Conservation (phyloP, 2,797 vertebrate species). For the Gymnodraco acuticeps region DNA sequence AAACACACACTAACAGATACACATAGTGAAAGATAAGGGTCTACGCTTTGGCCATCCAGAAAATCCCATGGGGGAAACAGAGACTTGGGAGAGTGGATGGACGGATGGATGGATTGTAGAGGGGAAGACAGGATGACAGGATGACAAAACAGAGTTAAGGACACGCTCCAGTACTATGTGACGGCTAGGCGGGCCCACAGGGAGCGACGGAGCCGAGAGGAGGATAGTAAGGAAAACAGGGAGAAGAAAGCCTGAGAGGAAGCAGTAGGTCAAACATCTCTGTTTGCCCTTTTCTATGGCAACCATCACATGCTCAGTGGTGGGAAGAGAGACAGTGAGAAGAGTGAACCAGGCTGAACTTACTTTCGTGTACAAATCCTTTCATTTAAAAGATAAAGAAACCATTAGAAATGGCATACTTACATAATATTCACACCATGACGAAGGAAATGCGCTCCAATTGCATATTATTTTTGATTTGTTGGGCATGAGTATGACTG, state of each 20-base stretch:
- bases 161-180: constrained; percentile 77
- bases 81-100: constrained; percentile 46
- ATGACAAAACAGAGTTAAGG: constrained; percentile 80
- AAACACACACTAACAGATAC: constrained; percentile 38
- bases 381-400: constrained; percentile 12
- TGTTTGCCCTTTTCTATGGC: constrained; percentile 36
- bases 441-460: not conserved
- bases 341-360: constrained; percentile 27
- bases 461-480: not conserved
- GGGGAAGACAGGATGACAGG: constrained; percentile 75
- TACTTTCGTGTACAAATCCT: not conserved
- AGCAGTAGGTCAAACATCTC: constrained; percentile 71
- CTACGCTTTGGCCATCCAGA: constrained; percentile 66
- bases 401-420: not conserved
- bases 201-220: constrained; percentile 53
- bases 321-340: constrained; percentile 40
- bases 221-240: constrained; percentile 37
- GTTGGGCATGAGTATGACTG: no score
- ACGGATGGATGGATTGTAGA: constrained; percentile 58
- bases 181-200: constrained; percentile 68
- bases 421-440: not conserved
- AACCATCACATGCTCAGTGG: constrained; percentile 55
- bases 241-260: constrained; percentile 37
- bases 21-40: constrained; percentile 51
- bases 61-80: constrained; percentile 58